These are phyloP conservation scores for Coptodon rendalli DNA, from an alignment of 2,113 vertebrate species.

Conservation along the genomic window DNA sequence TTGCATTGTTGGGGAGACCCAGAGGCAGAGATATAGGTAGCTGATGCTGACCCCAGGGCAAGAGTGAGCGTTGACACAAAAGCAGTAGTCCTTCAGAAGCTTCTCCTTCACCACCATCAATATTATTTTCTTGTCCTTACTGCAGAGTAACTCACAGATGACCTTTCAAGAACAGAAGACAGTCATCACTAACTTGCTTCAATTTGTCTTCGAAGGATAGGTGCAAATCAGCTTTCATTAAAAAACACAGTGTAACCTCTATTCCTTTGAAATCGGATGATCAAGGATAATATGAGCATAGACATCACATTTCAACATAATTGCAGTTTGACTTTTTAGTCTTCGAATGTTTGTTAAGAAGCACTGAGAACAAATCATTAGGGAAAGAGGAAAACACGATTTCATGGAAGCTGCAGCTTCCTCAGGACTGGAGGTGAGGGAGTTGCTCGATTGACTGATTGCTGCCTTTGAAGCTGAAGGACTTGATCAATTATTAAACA, in stretches of 20 bases:
- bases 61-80: conserved; percentile 4
- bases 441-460: conserved; percentile 44
- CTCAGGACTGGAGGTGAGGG: background rate
- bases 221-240: conserved; percentile 9
- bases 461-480: conserved; percentile 55
- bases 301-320: conserved; percentile 7
- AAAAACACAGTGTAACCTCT: background rate
- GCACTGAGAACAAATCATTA: conserved; percentile 14
- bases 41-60: conserved; percentile 7
- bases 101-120: background rate
- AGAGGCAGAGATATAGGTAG: conserved; percentile 2
- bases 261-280: conserved; percentile 9
- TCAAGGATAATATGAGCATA: background rate
- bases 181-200: background rate
- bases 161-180: background rate
- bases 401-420: conserved; percentile 28
- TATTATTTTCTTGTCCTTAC: background rate
- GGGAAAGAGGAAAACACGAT: background rate
- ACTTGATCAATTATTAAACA: conserved; percentile 65
- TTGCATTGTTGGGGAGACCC: background rate
- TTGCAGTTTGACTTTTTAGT: conserved; percentile 25
- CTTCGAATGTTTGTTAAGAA: conserved; percentile 1
- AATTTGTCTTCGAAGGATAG: background rate
- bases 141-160: background rate
- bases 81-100: background rate